Conservation (phyloP, 2,797 vertebrate genomes). For the Monodelphis domestica region DNA sequence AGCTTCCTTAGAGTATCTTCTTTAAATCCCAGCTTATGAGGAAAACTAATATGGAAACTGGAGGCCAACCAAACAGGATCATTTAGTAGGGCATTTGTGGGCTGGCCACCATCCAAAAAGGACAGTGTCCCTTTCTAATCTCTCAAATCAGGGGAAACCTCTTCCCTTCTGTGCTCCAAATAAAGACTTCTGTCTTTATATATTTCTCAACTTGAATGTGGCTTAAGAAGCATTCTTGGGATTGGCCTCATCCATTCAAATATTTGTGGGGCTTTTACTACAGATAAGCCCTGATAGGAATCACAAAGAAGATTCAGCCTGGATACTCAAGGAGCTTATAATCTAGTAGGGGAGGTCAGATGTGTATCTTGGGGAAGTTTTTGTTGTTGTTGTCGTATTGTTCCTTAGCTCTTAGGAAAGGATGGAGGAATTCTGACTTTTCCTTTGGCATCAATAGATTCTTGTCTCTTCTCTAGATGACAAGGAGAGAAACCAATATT, state of each 20-base stretch:
- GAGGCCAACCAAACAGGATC: not conserved
- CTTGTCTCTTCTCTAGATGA: not conserved
- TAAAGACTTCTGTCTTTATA: not conserved
- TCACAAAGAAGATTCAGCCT: too few species aligned
- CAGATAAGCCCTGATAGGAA: not conserved
- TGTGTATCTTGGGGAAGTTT: not conserved
- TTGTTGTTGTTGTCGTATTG: not conserved
- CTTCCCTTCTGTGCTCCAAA: not conserved
- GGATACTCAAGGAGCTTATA: not conserved
- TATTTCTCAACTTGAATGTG: not conserved
- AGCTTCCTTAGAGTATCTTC: slow-evolving; percentile 14
- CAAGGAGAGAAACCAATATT: not conserved
- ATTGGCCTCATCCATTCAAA: not conserved
- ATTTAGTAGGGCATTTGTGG: not conserved
- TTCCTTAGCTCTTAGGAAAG: not conserved
- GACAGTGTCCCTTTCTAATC: slow-evolving; percentile 31
- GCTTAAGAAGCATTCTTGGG: not conserved
- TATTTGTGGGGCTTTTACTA: not conserved
- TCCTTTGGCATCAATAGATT: not conserved
- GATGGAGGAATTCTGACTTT: not conserved
- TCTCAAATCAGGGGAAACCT: not conserved
- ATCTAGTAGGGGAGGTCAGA: not conserved
- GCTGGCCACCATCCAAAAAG: not conserved
- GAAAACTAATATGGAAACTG: slow-evolving; percentile 71
- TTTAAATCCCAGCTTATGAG: slow-evolving; percentile 49